These are phyloP conservation scores for Cenopis cana DNA, from an alignment of 2,888 invertebrate species.

Conservation along the genomic window DNA sequence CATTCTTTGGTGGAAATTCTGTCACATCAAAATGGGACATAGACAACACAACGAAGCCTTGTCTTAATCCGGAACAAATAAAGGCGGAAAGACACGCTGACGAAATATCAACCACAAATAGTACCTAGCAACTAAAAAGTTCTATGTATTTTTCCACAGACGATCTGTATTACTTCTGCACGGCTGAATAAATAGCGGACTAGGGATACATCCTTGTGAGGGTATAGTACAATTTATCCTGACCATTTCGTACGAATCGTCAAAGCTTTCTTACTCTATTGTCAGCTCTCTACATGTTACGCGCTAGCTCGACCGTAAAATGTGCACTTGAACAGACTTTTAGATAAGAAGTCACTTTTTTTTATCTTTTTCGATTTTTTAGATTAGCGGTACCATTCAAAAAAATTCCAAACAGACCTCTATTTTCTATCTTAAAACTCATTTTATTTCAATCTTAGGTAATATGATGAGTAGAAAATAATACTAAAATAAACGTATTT, in stretches of 20 bases:
- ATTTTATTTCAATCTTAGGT: too few relatives aligned
- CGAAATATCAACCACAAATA: not conserved
- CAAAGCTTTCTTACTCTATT: conserved; percentile 65
- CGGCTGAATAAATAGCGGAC: conserved; percentile 55
- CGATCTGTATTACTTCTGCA: conserved; percentile 1
- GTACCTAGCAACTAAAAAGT: too few relatives aligned
- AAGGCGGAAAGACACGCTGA: not conserved
- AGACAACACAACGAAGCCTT: too few relatives aligned
- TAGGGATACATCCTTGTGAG: conserved; percentile 63
- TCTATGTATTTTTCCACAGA: not conserved
- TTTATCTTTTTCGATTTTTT: too few relatives aligned
- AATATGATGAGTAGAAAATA: too few relatives aligned
- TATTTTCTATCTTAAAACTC: too few relatives aligned
- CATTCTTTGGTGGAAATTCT: too few relatives aligned
- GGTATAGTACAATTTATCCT: conserved; percentile 65
- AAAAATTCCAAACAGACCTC: too few relatives aligned
- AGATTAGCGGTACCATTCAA: too few relatives aligned
- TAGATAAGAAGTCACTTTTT: not conserved
- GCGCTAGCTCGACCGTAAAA: conserved; percentile 63
- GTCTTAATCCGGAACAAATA: not conserved
- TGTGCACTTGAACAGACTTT: conserved; percentile 53
- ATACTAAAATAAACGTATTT: too few relatives aligned
- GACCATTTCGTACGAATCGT: conserved; percentile 68
- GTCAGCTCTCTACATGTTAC: conserved; percentile 65
- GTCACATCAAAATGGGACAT: too few relatives aligned